Evolutionary conservation across 1,140 invertebrate species (phyloP), one percentile per base, ranked within the genome.

Genomic region (Oscheius sp.): DNA sequence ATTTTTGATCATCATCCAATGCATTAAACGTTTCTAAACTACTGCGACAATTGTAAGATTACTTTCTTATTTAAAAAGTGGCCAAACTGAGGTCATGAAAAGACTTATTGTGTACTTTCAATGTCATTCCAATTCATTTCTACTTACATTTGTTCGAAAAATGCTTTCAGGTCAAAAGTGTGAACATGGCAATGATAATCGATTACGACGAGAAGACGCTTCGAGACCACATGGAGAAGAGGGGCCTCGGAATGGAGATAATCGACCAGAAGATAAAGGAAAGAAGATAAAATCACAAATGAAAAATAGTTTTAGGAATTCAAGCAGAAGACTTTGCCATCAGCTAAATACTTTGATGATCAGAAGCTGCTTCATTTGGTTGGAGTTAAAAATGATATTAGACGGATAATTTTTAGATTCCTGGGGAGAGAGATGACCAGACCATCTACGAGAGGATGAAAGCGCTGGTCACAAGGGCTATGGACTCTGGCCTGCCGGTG

Each of bases 311-410:
- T 38, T 31, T n/a, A 63, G 61, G 82, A 82, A 49, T 82, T 82
- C 75, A 83, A 82, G 68, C 75, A 81, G 67, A 82, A 83, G 46
- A 82, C 80, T 1, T 63, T 77, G n/a, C 79, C 78, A 18, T 82
- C 74, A 23, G 82, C 82, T 2, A 84, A 84, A 66, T 83, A 83
- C 64, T 83, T 83, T 69, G 82, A 83, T 59, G 82, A 83, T 64
- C 82, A 84, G 13, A 77, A 79, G 61, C 55, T 83, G n/a, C 73
- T 83, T 42, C 82, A 83, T 64, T 63, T 83, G 73, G 79, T 80
- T 55, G 7, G 58, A 55, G 1, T 35, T 46, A 15, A 26, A 59
- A 28, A 36, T 26, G 3, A 3, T 73, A 49, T 7, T 31, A 34
- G 2, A 42, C 26, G 26, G 29, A 15, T 58, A 61, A 0, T 35